phyloP scores from a whole-genome alignment of 2,888 invertebrate genomes.

The Anoncus sp. region DNA sequence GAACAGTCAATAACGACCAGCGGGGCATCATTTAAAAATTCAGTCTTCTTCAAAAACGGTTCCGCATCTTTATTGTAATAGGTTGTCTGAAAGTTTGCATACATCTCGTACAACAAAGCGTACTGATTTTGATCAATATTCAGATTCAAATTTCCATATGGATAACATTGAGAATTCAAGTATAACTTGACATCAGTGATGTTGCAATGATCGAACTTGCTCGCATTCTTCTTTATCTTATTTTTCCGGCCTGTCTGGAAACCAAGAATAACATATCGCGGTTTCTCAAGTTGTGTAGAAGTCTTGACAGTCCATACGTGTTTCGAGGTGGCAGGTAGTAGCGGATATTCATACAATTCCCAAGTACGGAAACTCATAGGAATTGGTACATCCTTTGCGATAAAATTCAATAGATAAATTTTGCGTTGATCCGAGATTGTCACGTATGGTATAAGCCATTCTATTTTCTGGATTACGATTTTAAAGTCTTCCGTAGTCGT shows the following conservation, averaged over 20 bases:
- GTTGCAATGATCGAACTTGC: conserved; percentile 68
- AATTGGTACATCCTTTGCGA: conserved; percentile 28
- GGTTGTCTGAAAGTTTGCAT: conserved; percentile 67
- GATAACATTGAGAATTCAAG: conserved; percentile 75
- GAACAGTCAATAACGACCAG: conserved; percentile 58
- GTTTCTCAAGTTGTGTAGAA: conserved; percentile 8
- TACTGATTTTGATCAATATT: conserved; percentile 61
- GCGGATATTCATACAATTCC: conserved; percentile 30
- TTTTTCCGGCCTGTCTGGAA: conserved; percentile 67
- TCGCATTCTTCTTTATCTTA: conserved; percentile 62
- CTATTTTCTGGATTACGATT: conserved; percentile 66
- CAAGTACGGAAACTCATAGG: conserved; percentile 11
- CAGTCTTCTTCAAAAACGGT: conserved; percentile 21
- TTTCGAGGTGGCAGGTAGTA: conserved; percentile 12
- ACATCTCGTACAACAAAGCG: conserved; percentile 72
- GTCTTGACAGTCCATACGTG: conserved; percentile 30
- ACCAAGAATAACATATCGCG: conserved; percentile 10
- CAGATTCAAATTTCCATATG: conserved; percentile 72
- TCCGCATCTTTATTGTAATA: conserved; percentile 10
- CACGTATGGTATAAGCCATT: conserved; percentile 58
- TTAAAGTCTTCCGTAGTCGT: conserved; percentile 69
- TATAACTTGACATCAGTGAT: conserved; percentile 76
- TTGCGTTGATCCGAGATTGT: conserved; percentile 6
- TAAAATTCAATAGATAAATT: conserved; percentile 21
- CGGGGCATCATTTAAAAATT: conserved; percentile 15